Percentiles rank a stretch among this genome's conserved stretches.
Conservation (phyloP, 2,113 vertebrate species). For the Callorhinus ursinus region DNA sequence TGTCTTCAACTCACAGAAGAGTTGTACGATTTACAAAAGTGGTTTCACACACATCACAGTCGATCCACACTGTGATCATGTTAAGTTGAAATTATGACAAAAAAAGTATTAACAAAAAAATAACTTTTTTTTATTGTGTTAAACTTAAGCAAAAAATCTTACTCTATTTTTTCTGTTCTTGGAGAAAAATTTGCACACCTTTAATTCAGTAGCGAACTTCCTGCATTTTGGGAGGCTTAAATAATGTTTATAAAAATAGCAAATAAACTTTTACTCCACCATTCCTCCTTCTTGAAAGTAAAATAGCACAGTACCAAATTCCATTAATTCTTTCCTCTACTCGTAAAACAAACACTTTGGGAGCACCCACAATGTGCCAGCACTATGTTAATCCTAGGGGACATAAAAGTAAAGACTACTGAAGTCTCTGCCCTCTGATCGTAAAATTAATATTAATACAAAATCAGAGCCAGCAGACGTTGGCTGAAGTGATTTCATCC, state of each 20-base stretch:
- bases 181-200: background rate
- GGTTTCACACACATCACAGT: background rate
- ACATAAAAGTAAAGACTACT: background rate
- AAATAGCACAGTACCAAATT: background rate
- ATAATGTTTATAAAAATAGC: slow-evolving; percentile 1
- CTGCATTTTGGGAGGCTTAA: background rate
- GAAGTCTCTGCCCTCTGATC: background rate
- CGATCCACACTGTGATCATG: background rate
- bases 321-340: background rate
- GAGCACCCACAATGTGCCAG: background rate
- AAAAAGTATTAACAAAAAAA: background rate
- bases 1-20: background rate
- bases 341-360: background rate
- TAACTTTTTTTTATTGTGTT: background rate
- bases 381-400: background rate
- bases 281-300: slow-evolving; percentile 13
- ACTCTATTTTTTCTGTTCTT: background rate
- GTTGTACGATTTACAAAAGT: background rate
- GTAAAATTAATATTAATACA: background rate
- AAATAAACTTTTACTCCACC: slow-evolving; percentile 11
- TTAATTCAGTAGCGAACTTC: slow-evolving; percentile 8
- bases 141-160: background rate
- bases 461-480: background rate
- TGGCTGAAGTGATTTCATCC: background rate
- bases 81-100: background rate